These are phyloP conservation scores for Lycophotia porphyrea DNA, from an alignment of 2,888 invertebrate species.

Conservation along the genomic window DNA sequence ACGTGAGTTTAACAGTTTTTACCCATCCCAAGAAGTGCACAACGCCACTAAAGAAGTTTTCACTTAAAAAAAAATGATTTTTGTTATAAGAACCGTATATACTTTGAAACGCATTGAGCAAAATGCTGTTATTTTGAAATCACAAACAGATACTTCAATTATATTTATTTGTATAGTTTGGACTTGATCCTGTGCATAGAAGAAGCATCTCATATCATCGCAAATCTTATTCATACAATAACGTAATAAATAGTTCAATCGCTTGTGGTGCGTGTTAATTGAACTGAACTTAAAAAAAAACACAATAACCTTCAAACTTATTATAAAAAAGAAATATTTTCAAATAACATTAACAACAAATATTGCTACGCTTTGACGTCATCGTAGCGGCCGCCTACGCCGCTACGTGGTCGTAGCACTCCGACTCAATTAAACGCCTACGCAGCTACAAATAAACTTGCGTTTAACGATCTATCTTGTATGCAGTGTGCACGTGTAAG, in stretches of 20 bases:
- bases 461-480: neutral
- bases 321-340: neutral
- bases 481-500: neutral
- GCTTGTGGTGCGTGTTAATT: neutral
- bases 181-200: neutral
- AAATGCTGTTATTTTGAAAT: no score
- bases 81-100: no score
- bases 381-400: slow-evolving; percentile 40
- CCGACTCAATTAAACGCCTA: slow-evolving; percentile 38
- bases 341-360: neutral
- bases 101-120: no score
- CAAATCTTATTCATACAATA: neutral
- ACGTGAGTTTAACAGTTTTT: no score
- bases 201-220: neutral
- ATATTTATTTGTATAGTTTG: no score
- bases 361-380: slow-evolving; percentile 28
- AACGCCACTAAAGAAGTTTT: no score
- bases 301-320: neutral
- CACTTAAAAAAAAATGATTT: no score
- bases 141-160: no score
- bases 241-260: neutral
- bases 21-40: no score
- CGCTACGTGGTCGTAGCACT: slow-evolving; percentile 56
- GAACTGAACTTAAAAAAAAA: neutral
- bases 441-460: slow-evolving; percentile 9